Evolutionary conservation across 1,140 invertebrate genomes (phyloP), one percentile per base, ranked within the genome.

Genomic region (Octopus bimaculoides): DNA sequence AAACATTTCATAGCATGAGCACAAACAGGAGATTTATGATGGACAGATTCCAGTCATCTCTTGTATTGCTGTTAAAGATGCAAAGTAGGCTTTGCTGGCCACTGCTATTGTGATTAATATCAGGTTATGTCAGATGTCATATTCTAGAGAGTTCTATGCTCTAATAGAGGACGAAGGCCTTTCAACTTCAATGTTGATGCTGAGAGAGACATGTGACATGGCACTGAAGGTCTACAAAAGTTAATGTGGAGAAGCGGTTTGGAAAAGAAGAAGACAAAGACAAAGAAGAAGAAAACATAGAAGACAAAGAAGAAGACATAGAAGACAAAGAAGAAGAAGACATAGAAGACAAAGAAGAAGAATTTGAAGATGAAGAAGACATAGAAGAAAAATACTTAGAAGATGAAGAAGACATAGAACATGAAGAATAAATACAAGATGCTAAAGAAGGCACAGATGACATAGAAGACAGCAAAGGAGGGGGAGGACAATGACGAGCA

Each of bases 191-290:
- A 3, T 52, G 75, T 76, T 52, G 75, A 14, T 12, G 2, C 52
- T 76, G 12, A n/a, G 17, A 41, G 17, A 14, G 12, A n/a, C 14
- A 41, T 76, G 52, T 4, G 75, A n/a, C 17, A 41, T 76, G 52
- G 75, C 2, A 76, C 17, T 76, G 52, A 41, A n/a, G 52, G 75
- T 76, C 17, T 52, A 77, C 52, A 54, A 54, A 54, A 54, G 55
- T 52, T 20, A 54, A 54, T 52, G 55, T 52, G 53, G 53, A 54
- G 14, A 77, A 9, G 5, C 4, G 54, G 26, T 52, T 20, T 20
- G 76, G 55, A 54, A 77, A 54, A 77, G 76, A 54, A 54, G 54
- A 54, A 77, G 76, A 54, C n/a, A 54, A 54, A 52, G 53, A n/a
- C 10, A 54, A 54, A 77, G 52, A 54, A 53, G 54, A 41, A 41